A percentile compares a stretch with the other conserved stretches of the same genome.
phyloP scores from a whole-genome alignment of 2,113 vertebrate species.

The Albula goreensis region DNA sequence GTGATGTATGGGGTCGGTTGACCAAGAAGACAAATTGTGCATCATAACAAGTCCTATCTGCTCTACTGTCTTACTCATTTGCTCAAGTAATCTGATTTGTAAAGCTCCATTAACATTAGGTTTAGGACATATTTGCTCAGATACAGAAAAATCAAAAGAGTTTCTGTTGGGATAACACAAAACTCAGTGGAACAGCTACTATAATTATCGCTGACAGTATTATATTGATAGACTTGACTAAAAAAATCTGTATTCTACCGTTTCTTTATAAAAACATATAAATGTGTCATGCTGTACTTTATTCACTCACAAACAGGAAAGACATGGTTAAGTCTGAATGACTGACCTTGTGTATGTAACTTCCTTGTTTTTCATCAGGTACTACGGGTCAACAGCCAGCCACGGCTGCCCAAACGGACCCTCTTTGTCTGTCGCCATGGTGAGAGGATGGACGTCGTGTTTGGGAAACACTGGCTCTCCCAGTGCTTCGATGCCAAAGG shows the following conservation, averaged over 20 bases:
- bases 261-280: too few species aligned
- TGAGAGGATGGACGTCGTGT: conserved; percentile 97
- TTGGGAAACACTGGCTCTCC: conserved; percentile 95
- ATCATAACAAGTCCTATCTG: too few species aligned
- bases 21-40: too few species aligned
- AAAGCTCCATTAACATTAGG: background rate
- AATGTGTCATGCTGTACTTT: too few species aligned
- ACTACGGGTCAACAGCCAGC: conserved; percentile 71
- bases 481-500: conserved; percentile 98
- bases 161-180: background rate
- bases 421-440: conserved; percentile 96
- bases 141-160: background rate
- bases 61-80: background rate
- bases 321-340: background rate
- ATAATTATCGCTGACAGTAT: background rate
- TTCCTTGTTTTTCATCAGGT: conserved; percentile 63
- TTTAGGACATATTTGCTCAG: background rate
- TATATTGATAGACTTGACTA: background rate
- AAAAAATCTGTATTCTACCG: background rate
- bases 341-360: background rate
- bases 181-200: background rate
- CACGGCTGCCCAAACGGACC: conserved; percentile 80
- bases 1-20: conserved; percentile 52
- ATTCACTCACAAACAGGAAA: background rate
- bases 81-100: background rate